Conservation (phyloP, 2,797 vertebrate genomes). For the Phataginus tricuspis region DNA sequence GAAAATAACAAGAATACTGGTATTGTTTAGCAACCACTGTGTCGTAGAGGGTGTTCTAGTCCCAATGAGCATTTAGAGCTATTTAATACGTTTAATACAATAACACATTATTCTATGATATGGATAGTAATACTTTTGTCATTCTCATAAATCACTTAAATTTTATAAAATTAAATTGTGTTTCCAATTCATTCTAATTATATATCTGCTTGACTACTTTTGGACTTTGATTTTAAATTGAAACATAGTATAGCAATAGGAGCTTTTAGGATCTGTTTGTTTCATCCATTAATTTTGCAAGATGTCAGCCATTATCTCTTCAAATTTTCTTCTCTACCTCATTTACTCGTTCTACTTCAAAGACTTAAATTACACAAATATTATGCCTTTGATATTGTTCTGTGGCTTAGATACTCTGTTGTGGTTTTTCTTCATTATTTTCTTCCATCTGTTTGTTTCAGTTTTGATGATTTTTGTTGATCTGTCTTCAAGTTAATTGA, state of each 20-base stretch:
- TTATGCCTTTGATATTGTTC: background rate
- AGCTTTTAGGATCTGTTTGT: background rate
- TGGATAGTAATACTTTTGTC: background rate
- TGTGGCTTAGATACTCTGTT: background rate
- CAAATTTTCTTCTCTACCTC: background rate
- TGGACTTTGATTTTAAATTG: background rate
- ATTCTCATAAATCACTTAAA: background rate
- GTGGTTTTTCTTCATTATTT: background rate
- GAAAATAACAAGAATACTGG: background rate
- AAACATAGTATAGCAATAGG: background rate
- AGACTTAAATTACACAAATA: background rate
- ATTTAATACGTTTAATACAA: background rate
- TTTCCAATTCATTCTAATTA: background rate
- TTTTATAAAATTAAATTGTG: background rate
- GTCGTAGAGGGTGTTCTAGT: background rate
- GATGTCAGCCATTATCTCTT: background rate
- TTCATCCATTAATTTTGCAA: background rate
- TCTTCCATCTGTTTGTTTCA: background rate
- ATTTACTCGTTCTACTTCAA: background rate
- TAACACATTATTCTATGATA: background rate
- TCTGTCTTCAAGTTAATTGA: background rate
- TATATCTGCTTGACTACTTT: background rate
- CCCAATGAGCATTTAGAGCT: background rate
- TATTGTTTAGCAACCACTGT: background rate
- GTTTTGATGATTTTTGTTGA: background rate